Evolutionary conservation across 2,113 vertebrate species (phyloP).

Genomic region (Archocentrus centrarchus): DNA sequence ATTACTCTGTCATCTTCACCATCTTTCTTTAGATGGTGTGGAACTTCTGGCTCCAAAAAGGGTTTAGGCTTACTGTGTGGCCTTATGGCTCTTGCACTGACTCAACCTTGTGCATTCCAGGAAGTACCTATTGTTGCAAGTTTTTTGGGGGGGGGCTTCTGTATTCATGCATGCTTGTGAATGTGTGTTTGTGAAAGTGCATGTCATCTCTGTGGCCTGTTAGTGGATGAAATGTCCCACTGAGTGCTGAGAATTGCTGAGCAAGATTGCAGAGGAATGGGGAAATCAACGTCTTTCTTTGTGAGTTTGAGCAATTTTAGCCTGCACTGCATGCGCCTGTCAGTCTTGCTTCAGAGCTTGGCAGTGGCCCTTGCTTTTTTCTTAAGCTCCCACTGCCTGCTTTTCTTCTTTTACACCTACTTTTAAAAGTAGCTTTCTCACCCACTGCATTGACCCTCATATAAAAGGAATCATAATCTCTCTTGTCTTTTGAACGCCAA

Average conservation of each 20-base stretch:
- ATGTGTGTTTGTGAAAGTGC: constrained; percentile 31
- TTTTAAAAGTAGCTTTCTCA: constrained; percentile 28
- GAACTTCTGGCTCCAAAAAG: constrained; percentile 55
- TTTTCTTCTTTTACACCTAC: constrained; percentile 61
- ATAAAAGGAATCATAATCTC: not conserved
- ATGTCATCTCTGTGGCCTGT: constrained; percentile 28
- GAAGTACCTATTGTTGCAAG: constrained; percentile 50
- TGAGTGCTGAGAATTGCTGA: constrained; percentile 47
- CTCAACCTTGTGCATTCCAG: constrained; percentile 32
- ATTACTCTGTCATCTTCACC: constrained; percentile 59
- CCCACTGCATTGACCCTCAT: not conserved
- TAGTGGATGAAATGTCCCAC: constrained; percentile 23
- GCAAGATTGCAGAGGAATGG: constrained; percentile 6
- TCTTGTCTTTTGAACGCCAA: not conserved
- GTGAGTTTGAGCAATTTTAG: constrained; percentile 33
- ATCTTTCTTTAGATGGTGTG: constrained; percentile 35
- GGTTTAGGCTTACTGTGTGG: constrained; percentile 51
- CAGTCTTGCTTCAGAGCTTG: constrained; percentile 43
- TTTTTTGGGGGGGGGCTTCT: constrained; percentile 38
- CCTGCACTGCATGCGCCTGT: constrained; percentile 39
- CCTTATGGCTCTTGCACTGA: constrained; percentile 30
- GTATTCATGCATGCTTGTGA: constrained; percentile 23
- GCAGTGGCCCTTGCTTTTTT: constrained; percentile 30
- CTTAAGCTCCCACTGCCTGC: constrained; percentile 25
- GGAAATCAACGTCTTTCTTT: constrained; percentile 51